Evolutionary conservation across 1,140 invertebrate genomes (phyloP), one percentile per base, ranked within the genome.

Genomic region (Piezodorus guildinii): DNA sequence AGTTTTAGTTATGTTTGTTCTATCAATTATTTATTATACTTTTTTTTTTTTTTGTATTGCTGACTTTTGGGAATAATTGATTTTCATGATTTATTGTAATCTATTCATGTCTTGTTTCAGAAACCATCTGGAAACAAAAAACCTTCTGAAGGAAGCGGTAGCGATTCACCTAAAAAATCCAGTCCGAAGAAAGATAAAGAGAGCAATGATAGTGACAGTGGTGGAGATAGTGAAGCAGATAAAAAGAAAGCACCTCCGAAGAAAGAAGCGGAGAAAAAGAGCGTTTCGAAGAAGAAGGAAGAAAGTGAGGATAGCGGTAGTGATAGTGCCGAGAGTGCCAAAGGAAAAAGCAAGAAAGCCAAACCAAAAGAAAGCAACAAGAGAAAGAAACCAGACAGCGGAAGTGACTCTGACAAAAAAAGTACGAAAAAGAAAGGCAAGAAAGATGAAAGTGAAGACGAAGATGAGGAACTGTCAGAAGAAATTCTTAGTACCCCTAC

Each of bases 401-500:
- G 44, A 66, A 62, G 39, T 30, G 64, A 60, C 59, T 34, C 19
- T 62, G 62, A 69, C 68, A 34, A 74, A 74, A 60, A 69, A 68
- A 10, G 34, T 10, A 39, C 71, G 1, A 72, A 73, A 21, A 72
- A 73, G 58, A 61, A 68, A 27, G 70, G 69, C 49, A 58, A 63
- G 64, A 67, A 64, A 68, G 70, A n/a, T 65, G 71, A 67, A 63
- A 73, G 71, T 54, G 69, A 70, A 25, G 73, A 71, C 16, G 73
- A 73, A 66, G 74, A 73, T 34, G 73, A 72, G 34, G 73, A 72
- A 45, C 66, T 71, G 19, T 76, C 76, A 46, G 75, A 76, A 70
- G 71, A 72, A 45, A 70, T 69, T 39, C 72, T 72, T 64, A 77
- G 73, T 49, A 75, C 75, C 45, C 75, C 78, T 34, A 70, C 74